These are phyloP conservation scores for Chionis minor DNA, from an alignment of 2,113 vertebrate species.

Conservation along the genomic window DNA sequence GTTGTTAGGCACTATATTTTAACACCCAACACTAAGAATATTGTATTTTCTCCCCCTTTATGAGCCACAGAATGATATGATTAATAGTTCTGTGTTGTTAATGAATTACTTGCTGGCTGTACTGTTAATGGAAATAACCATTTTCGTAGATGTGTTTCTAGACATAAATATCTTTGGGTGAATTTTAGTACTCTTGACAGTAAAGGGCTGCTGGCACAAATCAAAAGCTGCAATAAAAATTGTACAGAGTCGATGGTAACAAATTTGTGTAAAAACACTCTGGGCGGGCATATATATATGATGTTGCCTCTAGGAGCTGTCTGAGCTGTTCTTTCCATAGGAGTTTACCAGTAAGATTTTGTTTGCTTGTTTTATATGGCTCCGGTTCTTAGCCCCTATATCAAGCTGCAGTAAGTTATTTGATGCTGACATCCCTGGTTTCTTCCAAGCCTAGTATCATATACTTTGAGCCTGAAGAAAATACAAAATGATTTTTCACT, in stretches of 20 bases:
- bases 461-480: neutral
- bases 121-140: constrained; percentile 15
- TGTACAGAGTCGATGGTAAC: neutral
- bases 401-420: neutral
- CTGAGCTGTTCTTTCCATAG: constrained; percentile 52
- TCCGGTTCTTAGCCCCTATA: neutral
- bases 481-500: neutral
- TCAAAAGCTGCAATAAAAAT: constrained; percentile 50
- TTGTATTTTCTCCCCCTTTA: neutral
- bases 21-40: neutral
- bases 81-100: constrained; percentile 12
- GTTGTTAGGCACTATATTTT: neutral
- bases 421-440: neutral
- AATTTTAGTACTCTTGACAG: constrained; percentile 25
- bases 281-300: constrained; percentile 14
- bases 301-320: constrained; percentile 35
- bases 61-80: neutral
- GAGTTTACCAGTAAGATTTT: neutral
- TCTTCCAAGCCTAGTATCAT: neutral
- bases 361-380: neutral
- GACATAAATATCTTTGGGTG: constrained; percentile 3
- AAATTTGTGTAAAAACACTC: constrained; percentile 51
- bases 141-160: constrained; percentile 27
- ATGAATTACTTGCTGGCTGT: constrained; percentile 1
- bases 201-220: constrained; percentile 54